Evolutionary conservation across 2,797 vertebrate species (phyloP).

Genomic region (Myiothlypis chrysogaster): DNA sequence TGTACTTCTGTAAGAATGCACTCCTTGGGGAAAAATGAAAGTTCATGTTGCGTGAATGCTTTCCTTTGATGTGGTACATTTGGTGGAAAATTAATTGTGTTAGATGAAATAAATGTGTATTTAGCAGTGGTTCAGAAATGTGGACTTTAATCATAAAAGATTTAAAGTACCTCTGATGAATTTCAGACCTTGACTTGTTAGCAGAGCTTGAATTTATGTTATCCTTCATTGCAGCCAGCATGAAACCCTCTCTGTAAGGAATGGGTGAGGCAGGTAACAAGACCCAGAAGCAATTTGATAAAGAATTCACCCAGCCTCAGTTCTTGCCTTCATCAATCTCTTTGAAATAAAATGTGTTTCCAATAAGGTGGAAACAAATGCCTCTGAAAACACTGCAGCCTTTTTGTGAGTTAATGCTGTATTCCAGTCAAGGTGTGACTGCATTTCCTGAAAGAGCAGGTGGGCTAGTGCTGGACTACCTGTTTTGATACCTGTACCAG

Average conservation of each 20-base stretch:
- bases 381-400: not conserved
- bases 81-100: not conserved
- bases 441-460: not conserved
- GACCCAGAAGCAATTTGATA: not conserved
- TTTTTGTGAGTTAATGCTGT: not conserved
- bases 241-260: not conserved
- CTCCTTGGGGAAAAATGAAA: not conserved
- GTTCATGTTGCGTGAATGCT: not conserved
- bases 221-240: not conserved
- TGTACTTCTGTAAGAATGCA: not conserved
- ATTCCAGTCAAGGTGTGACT: not conserved
- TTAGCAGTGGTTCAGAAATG: slow-evolving; percentile 1
- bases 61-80: not conserved
- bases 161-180: not conserved
- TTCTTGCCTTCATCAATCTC: not conserved
- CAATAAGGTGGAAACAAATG: not conserved
- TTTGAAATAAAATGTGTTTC: not conserved
- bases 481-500: not conserved
- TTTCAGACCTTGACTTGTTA: not conserved
- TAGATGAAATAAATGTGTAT: not conserved
- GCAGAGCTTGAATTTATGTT: not conserved
- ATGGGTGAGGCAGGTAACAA: not conserved
- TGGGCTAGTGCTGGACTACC: not conserved
- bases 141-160: not conserved
- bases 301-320: not conserved